Conservation (phyloP, 2,797 vertebrate species). For the Callimico goeldii region DNA sequence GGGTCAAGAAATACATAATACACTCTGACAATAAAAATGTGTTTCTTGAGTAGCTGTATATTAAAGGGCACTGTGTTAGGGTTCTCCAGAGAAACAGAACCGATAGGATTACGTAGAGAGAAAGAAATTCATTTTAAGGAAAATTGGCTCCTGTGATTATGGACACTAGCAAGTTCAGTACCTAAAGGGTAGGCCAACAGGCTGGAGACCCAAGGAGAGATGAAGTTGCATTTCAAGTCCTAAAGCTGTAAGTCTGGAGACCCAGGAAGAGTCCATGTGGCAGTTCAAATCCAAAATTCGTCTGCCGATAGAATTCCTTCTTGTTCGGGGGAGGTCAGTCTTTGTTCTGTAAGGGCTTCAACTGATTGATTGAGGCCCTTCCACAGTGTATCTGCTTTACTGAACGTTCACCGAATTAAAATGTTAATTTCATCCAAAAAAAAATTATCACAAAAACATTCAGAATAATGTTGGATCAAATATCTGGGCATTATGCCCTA, state of each 20-base stretch:
- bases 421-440: background rate
- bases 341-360: background rate
- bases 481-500: background rate
- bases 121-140: constrained; percentile 8
- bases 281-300: background rate
- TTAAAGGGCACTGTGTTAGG: background rate
- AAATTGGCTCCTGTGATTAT: background rate
- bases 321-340: background rate
- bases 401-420: background rate
- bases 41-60: background rate
- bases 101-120: background rate
- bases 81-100: background rate
- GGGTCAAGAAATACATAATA: background rate
- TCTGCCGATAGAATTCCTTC: background rate
- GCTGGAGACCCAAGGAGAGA: background rate
- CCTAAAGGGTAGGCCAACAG: background rate
- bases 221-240: background rate
- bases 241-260: background rate
- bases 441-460: background rate
- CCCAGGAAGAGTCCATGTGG: background rate
- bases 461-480: background rate
- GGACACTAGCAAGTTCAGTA: background rate
- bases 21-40: background rate
- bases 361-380: background rate
- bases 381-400: background rate